These are phyloP conservation scores for Aradus depressus DNA, from an alignment of 2,888 invertebrate genomes.

Conservation along the genomic window DNA sequence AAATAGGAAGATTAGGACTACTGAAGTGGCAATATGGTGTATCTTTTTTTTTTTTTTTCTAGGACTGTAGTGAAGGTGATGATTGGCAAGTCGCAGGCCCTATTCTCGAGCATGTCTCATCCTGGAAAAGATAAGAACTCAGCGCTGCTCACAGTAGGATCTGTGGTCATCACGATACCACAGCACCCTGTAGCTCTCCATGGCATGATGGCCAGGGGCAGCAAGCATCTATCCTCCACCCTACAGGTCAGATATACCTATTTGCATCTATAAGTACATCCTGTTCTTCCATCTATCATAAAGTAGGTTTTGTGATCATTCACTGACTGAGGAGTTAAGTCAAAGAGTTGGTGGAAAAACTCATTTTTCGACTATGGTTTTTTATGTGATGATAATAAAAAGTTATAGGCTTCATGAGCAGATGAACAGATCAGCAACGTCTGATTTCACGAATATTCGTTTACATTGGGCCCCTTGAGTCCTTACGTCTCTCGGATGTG, in stretches of 20 bases:
- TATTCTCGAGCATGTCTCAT: constrained; percentile 75
- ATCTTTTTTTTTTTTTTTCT: constrained; percentile 25
- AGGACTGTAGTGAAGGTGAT: constrained; percentile 88
- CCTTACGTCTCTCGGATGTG: too few species aligned
- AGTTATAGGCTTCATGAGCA: too few species aligned
- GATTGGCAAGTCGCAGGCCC: constrained; percentile 81
- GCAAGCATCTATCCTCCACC: constrained; percentile 83
- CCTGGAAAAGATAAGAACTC: constrained; percentile 67
- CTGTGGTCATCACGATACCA: constrained; percentile 88
- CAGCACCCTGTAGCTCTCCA: constrained; percentile 96
- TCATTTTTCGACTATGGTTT: too few species aligned
- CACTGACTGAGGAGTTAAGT: too few species aligned
- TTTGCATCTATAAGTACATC: neutral
- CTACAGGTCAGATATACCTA: constrained; percentile 50
- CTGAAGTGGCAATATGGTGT: too few species aligned
- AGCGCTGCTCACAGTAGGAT: constrained; percentile 73
- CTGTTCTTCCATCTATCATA: too few species aligned
- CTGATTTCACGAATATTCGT: too few species aligned
- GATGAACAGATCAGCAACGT: too few species aligned
- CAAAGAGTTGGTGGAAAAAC: too few species aligned
- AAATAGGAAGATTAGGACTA: neutral
- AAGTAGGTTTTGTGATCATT: too few species aligned
- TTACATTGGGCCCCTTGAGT: too few species aligned
- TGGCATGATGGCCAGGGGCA: constrained; percentile 94
- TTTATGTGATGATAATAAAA: too few species aligned